Base-by-base conservation (phyloP, 2,113 vertebrate species). In the Ahaetulla prasina region DNA sequence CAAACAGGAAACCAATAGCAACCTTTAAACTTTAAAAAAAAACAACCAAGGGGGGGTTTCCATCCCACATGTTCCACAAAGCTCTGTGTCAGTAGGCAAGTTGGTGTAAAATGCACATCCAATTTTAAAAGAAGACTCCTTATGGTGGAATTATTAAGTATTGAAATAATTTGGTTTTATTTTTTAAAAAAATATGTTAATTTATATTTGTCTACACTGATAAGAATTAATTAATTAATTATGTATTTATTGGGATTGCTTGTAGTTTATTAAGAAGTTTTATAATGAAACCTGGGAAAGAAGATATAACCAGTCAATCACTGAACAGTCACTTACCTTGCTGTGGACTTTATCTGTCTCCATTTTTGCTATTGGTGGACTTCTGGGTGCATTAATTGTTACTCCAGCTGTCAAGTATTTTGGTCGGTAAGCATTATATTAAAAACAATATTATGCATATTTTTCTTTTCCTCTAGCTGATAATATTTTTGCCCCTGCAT, bases 321-420 rank as follows among this genome's bases (percentile, higher is more conserved):
- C 97, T 68, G 94, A 94, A 0, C 96, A 97, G 89, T 98, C 96
- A 0, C 87, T 98, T 93, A 99, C 98, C 0, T 96, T 99, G 47
- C 98, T 99, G 52, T 99, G 99, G 99, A 99, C 99, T 7, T 30
- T 99, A 96, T 99, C 98, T 0, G 99, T 99, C 91, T 99, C 99
- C 90, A 97, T 99, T 96, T 99, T 99, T 94, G 98, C 99, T 88
- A 98, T 99, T 0, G 99, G 99, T 89, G 99, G 99, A 68, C 98
- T 99, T 80, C 93, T 98, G 47, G 99, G 99, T 91, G 97, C 99
- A 0, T 91, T 99, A 3, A 95, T 97, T 10, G 98, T 98, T 88
- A 98, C 98, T 30, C 93, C 97, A 52, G 96, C 98, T 39, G 97
- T 99, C 89, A 99, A 98, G 94, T 92, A 96, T 87, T 96, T 99